These are phyloP conservation scores for Loris lydekkerianus DNA, from an alignment of 2,797 vertebrate species.

Conservation along the genomic window DNA sequence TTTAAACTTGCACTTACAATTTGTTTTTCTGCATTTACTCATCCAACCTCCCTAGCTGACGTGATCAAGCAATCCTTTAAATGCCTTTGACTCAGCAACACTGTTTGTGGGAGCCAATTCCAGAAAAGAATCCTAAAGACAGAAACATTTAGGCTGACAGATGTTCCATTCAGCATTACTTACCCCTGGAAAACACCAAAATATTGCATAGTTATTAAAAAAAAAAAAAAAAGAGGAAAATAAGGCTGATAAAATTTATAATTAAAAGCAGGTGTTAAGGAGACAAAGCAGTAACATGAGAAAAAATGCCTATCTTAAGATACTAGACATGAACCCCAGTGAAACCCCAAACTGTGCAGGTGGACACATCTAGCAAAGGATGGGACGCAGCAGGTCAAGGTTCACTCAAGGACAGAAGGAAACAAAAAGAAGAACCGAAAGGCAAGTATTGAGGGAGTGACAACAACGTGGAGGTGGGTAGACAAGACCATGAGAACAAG, in stretches of 20 bases:
- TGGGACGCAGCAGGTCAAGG: not conserved
- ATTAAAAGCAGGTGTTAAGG: not conserved
- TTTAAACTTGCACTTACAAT: not conserved
- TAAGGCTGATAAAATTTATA: not conserved
- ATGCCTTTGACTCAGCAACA: not conserved
- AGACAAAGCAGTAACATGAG: not conserved
- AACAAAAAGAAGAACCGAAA: not conserved
- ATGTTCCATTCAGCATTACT: not conserved
- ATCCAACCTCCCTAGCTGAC: not conserved
- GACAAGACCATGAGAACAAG: not conserved
- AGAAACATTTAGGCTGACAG: not conserved
- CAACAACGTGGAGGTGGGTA: accelerated
- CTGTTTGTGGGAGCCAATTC: not conserved
- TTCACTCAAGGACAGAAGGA: not conserved
- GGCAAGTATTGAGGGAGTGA: not conserved
- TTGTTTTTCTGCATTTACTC: not conserved
- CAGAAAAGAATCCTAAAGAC: not conserved
- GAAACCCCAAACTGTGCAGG: too few relatives aligned
- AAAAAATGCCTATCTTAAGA: accelerated
- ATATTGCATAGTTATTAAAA: not conserved
- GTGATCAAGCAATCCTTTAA: not conserved
- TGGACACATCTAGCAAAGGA: too few relatives aligned
- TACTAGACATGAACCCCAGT: too few relatives aligned
- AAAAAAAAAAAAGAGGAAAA: not conserved
- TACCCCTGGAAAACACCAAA: not conserved